Evolutionary conservation across 2,797 vertebrate genomes (phyloP).

Genomic region (Antrozous pallidus): DNA sequence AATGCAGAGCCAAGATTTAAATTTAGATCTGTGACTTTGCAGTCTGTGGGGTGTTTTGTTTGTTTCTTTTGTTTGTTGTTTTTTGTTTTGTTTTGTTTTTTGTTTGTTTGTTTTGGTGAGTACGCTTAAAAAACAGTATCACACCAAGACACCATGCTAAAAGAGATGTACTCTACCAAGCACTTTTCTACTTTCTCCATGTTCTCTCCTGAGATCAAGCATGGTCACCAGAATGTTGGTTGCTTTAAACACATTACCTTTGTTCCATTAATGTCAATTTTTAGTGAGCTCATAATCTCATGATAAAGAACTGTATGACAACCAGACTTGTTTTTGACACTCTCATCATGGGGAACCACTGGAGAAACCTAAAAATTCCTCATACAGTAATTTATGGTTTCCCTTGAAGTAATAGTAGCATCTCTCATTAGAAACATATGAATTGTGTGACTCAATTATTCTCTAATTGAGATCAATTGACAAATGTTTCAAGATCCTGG

Average conservation of each 20-base stretch:
- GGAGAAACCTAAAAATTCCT: neutral
- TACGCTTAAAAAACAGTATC: neutral
- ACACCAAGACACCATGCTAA: neutral
- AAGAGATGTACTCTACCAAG: neutral
- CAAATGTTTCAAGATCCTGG: neutral
- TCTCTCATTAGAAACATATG: conserved; percentile 13
- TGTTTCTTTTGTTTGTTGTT: no score
- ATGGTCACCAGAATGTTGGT: neutral
- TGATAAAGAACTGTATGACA: neutral
- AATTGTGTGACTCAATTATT: conserved; percentile 4
- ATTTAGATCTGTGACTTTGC: conserved; percentile 25
- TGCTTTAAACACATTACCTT: neutral
- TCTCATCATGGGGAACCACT: neutral
- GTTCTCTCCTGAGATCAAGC: neutral
- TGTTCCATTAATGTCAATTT: neutral
- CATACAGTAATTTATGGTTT: neutral
- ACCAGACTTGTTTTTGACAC: neutral
- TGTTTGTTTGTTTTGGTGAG: no score
- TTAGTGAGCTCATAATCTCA: neutral
- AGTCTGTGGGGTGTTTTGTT: neutral
- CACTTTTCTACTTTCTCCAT: neutral
- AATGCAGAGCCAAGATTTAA: conserved; percentile 32
- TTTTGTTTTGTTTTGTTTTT: no score
- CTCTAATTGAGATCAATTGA: neutral
- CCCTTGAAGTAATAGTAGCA: neutral